Percentiles rank a stretch among this genome's conserved stretches.
Evolutionary conservation across 2,797 vertebrate species (phyloP).

Genomic region (Sphenodon punctatus): DNA sequence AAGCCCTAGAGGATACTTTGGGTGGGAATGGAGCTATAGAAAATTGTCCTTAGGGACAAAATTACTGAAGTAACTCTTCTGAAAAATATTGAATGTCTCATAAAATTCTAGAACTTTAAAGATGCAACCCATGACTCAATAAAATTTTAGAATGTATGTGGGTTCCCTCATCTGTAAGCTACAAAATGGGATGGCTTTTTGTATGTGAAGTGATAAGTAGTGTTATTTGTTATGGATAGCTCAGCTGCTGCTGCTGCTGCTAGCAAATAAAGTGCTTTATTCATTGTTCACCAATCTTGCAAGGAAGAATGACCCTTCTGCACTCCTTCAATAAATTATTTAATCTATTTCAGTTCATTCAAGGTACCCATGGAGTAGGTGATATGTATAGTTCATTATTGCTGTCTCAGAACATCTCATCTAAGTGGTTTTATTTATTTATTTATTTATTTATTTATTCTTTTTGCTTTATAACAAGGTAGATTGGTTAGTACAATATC

Average conservation of each 20-base stretch:
- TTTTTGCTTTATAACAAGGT: too few relatives aligned
- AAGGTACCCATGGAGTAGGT: not conserved
- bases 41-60: not conserved
- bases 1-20: rapidly evolving
- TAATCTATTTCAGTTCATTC: not conserved
- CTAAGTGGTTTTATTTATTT: too few relatives aligned
- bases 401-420: not conserved
- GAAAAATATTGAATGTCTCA: not conserved
- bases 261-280: not conserved
- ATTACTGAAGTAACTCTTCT: not conserved
- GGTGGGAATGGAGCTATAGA: not conserved
- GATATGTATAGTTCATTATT: not conserved
- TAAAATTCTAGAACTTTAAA: not conserved
- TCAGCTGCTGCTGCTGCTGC: not conserved
- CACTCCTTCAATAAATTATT: not conserved
- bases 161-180: not conserved
- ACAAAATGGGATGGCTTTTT: not conserved
- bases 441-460: too few relatives aligned
- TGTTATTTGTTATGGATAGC: not conserved
- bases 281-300: not conserved
- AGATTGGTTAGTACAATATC: too few relatives aligned
- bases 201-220: not conserved
- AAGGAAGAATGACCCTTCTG: not conserved
- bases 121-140: not conserved
- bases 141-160: not conserved